Conservation (phyloP, 2,888 invertebrate species). For the Bombylius discolor region DNA sequence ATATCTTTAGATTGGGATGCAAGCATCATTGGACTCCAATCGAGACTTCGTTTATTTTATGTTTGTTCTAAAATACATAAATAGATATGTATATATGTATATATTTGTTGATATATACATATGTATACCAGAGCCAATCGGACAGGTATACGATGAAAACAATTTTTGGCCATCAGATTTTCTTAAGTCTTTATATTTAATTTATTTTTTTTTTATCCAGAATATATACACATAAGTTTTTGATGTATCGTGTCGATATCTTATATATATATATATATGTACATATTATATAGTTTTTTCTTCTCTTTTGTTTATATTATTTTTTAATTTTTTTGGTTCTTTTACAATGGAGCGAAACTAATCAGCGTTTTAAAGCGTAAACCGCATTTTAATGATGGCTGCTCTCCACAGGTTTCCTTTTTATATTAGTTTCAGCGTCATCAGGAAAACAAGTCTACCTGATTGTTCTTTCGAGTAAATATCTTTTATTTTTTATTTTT, state of each 20-base stretch:
- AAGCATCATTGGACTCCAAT: too few species aligned
- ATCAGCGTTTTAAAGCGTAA: conserved; percentile 18
- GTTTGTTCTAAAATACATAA: too few species aligned
- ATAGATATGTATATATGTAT: not conserved
- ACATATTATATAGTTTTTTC: too few species aligned
- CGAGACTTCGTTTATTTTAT: too few species aligned
- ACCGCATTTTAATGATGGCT: conserved; percentile 18
- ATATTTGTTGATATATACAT: not conserved
- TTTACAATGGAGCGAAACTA: conserved; percentile 14
- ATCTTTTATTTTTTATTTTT: not conserved
- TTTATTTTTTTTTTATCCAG: conserved; percentile 3
- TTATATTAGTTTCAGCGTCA: not conserved
- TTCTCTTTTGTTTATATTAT: not conserved
- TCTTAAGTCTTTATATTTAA: conserved; percentile 1
- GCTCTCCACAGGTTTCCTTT: conserved; percentile 11
- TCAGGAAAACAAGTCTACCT: conserved; percentile 2
- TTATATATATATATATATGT: not conserved
- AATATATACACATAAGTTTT: not conserved
- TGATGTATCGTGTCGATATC: not conserved
- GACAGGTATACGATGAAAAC: not conserved
- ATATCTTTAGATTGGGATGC: too few species aligned
- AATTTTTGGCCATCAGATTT: too few species aligned
- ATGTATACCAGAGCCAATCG: not conserved
- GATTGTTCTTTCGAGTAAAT: conserved; percentile 1
- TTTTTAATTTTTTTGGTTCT: conserved; percentile 1